Evolutionary conservation across 1,140 invertebrate species (phyloP).

Genomic region (Drosophila nasuta): DNA sequence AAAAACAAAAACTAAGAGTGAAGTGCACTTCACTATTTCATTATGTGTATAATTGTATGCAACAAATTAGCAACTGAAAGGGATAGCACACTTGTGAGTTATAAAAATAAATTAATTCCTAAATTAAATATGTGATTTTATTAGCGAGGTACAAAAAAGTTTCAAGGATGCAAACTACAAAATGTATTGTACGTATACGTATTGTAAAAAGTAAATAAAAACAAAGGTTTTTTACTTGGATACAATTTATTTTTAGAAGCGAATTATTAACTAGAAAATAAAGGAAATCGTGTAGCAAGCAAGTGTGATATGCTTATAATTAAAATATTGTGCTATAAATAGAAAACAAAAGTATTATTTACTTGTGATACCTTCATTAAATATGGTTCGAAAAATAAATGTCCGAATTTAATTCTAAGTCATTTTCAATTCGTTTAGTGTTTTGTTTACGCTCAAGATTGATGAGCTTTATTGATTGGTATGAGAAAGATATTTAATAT

Average conservation of each 20-base stretch:
- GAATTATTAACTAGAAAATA: no score
- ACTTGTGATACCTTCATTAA: no score
- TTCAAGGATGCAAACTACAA: background rate
- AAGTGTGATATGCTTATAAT: no score
- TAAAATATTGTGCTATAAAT: no score
- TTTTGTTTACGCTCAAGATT: background rate
- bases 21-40: conserved; percentile 2
- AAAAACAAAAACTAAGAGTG: conserved; percentile 9
- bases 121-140: background rate
- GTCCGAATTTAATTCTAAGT: background rate
- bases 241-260: background rate
- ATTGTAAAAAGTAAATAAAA: background rate
- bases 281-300: no score
- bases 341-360: no score
- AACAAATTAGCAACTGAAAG: conserved; percentile 16
- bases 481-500: background rate
- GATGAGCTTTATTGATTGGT: background rate
- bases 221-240: background rate
- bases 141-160: conserved; percentile 4
- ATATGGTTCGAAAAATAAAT: no score
- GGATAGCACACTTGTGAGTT: background rate
- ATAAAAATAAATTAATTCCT: background rate
- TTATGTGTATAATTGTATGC: conserved; percentile 15
- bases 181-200: background rate
- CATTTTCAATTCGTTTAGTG: background rate